These are phyloP conservation scores for Charanyca ferruginea DNA, from an alignment of 2,888 invertebrate genomes.

Conservation along the genomic window DNA sequence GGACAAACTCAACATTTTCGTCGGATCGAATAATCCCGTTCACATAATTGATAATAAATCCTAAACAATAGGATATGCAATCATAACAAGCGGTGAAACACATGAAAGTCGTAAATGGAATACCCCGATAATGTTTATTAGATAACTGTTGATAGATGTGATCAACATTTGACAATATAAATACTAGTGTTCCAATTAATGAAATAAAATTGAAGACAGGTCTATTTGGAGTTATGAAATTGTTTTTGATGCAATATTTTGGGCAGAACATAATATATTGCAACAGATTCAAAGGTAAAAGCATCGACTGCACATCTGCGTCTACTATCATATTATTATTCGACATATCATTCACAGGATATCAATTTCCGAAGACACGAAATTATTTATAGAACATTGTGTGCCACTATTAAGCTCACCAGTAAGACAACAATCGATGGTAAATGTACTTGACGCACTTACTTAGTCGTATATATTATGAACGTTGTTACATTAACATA, in stretches of 20 bases:
- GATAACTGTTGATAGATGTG: neutral
- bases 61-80: neutral
- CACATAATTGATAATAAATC: neutral
- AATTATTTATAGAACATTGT: neutral
- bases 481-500: neutral
- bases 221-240: constrained; percentile 3
- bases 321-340: constrained; percentile 5
- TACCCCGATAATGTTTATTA: neutral
- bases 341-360: neutral
- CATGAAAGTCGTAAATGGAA: neutral
- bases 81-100: neutral
- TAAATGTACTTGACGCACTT: neutral
- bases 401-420: neutral
- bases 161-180: neutral
- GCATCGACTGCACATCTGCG: constrained; percentile 31
- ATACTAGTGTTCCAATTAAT: neutral
- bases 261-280: constrained; percentile 7
- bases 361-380: no score
- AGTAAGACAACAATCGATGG: neutral
- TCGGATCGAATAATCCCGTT: neutral
- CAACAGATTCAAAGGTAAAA: constrained; percentile 35
- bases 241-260: constrained; percentile 15
- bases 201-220: neutral
- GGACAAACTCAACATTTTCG: neutral
- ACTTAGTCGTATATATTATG: neutral